Evolutionary conservation across 2,113 vertebrate genomes (phyloP).

Genomic region (Vanacampus margaritifer): DNA sequence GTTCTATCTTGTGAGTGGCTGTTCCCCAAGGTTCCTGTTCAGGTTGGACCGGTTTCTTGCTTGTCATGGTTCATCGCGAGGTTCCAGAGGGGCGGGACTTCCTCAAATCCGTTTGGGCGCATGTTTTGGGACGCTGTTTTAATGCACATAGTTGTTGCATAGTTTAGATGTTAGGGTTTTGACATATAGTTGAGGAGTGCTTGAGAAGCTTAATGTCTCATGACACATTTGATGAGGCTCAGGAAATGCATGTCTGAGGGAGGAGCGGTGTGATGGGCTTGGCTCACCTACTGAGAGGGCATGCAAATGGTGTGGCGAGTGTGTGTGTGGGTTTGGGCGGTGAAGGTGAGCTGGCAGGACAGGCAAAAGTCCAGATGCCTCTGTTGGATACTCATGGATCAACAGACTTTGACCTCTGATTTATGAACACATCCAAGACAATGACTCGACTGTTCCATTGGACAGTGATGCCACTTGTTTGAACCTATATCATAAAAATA

Average conservation of each 20-base stretch:
- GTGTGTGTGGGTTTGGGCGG: background rate
- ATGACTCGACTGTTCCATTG: no score
- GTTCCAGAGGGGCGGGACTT: constrained; percentile 30
- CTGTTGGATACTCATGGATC: constrained; percentile 17
- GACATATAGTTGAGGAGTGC: constrained; percentile 3
- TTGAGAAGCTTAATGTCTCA: background rate
- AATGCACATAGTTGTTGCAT: background rate
- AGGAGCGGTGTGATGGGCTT: background rate
- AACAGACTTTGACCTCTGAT: constrained; percentile 29
- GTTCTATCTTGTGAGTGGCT: constrained; percentile 24
- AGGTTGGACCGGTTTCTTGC: constrained; percentile 61
- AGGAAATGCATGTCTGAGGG: constrained; percentile 1
- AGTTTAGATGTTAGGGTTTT: constrained; percentile 8
- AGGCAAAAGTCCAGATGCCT: constrained; percentile 13
- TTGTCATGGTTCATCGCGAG: constrained; percentile 24
- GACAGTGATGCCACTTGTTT: background rate
- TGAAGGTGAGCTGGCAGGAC: background rate
- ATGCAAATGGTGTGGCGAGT: background rate
- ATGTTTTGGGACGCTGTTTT: constrained; percentile 14
- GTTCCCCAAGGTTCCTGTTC: constrained; percentile 35
- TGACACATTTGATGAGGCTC: background rate
- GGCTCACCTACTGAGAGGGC: background rate
- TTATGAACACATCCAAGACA: constrained; percentile 21
- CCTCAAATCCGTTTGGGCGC: constrained; percentile 21
- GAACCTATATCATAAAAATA: background rate